Evolutionary conservation across 2,888 invertebrate species (phyloP).

Genomic region (Acrobasis repandana): DNA sequence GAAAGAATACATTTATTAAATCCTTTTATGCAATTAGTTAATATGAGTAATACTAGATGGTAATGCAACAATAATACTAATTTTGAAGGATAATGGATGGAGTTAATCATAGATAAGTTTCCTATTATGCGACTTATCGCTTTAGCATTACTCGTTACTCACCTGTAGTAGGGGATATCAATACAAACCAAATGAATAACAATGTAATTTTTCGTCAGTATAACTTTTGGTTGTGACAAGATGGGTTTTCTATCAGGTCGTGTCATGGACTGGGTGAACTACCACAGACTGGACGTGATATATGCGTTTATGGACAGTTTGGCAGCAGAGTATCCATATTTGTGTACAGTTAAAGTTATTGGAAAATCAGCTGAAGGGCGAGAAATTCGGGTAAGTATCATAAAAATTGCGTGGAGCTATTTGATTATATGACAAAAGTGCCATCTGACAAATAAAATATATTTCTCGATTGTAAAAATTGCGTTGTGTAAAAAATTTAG

Average conservation of each 20-base stretch:
- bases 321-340: conserved; percentile 55
- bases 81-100: background rate
- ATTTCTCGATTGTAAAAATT: too few relatives aligned
- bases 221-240: background rate
- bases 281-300: conserved; percentile 64
- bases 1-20: too few relatives aligned
- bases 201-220: background rate
- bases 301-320: conserved; percentile 64
- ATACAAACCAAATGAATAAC: background rate
- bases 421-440: too few relatives aligned
- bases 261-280: conserved; percentile 67
- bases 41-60: background rate
- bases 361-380: conserved; percentile 67
- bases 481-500: too few relatives aligned
- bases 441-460: too few relatives aligned
- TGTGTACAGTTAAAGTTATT: conserved; percentile 61
- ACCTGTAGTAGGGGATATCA: background rate
- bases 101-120: background rate
- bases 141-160: background rate
- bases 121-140: background rate
- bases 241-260: conserved; percentile 35
- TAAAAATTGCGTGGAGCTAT: too few relatives aligned
- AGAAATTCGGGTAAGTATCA: conserved; percentile 63
- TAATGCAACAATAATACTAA: background rate
- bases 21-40: too few relatives aligned